phyloP scores from a whole-genome alignment of 2,888 invertebrate species.

The Teleogryllus oceanicus region DNA sequence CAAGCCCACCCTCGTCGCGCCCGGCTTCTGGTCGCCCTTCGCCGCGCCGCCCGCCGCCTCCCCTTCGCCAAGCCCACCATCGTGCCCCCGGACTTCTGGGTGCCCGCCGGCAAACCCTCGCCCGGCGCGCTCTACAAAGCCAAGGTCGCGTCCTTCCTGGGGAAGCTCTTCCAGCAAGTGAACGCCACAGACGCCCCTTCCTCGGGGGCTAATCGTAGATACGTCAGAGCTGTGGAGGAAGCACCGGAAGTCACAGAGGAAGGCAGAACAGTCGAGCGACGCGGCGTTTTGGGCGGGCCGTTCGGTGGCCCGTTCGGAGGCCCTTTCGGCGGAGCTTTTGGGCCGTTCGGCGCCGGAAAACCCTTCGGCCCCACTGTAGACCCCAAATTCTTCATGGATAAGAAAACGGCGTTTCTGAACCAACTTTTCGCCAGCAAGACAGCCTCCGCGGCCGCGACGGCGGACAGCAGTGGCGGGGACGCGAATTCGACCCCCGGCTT shows the following conservation, averaged over 20 bases:
- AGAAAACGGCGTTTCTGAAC: slow-evolving; percentile 11
- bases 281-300: no score
- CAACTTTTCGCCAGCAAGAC: not conserved
- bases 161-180: slow-evolving; percentile 42
- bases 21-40: slow-evolving; percentile 31
- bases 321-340: not conserved
- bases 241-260: not conserved
- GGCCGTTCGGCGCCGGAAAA: not conserved
- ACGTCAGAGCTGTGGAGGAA: slow-evolving; percentile 35
- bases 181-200: slow-evolving; percentile 30
- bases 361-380: not conserved
- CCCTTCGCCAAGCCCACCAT: slow-evolving; percentile 4
- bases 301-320: not conserved
- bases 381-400: not conserved
- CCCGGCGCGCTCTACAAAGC: slow-evolving; percentile 43
- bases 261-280: not conserved
- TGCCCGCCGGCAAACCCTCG: slow-evolving; percentile 38
- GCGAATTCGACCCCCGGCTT: not conserved
- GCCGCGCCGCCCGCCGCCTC: not conserved
- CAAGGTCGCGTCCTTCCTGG: slow-evolving; percentile 44
- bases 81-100: slow-evolving; percentile 41
- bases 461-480: not conserved
- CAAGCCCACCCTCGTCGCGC: slow-evolving; percentile 33
- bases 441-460: not conserved
- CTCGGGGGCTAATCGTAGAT: slow-evolving; percentile 40